phyloP scores from a whole-genome alignment of 1,140 invertebrate genomes.

The Ceratina australensis region DNA sequence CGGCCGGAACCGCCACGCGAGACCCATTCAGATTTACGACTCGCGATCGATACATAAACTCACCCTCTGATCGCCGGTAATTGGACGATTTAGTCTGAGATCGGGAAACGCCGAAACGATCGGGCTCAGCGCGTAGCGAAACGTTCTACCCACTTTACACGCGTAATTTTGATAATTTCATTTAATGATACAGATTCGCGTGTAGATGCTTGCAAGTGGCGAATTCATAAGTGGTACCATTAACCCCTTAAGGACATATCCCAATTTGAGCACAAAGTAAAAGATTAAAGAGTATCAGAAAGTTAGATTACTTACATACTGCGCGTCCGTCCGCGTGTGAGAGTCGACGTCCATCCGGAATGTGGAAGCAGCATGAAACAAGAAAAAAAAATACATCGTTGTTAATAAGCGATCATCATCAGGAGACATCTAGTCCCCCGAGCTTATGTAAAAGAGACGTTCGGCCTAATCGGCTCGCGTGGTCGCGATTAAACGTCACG shows the following conservation, averaged over 20 bases:
- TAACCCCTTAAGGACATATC: neutral
- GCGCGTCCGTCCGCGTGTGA: constrained; percentile 3
- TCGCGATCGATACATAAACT: constrained; percentile 52
- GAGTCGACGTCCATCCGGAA: constrained; percentile 1
- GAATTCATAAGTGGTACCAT: neutral
- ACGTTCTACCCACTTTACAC: neutral
- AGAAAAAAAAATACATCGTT: constrained; percentile 44
- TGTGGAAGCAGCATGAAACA: constrained; percentile 46
- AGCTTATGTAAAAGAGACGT: constrained; percentile 35
- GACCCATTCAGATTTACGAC: constrained; percentile 21
- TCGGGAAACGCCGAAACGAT: constrained; percentile 27
- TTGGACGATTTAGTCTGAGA: constrained; percentile 46
- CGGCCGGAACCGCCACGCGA: constrained; percentile 4
- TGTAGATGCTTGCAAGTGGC: neutral
- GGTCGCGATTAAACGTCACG: constrained; percentile 35
- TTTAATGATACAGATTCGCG: constrained; percentile 5
- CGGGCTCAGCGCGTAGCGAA: neutral
- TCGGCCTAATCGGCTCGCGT: neutral
- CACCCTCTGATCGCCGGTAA: constrained; percentile 36
- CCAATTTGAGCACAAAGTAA: too few species aligned
- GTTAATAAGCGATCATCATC: constrained; percentile 22
- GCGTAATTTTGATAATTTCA: constrained; percentile 21
- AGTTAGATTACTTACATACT: constrained; percentile 58
- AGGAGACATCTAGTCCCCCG: constrained; percentile 30
- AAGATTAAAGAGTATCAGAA: constrained; percentile 3